Evolutionary conservation across 23 tunicate genomes (phyloP).

Genomic region (Aplidium turbinatum): DNA sequence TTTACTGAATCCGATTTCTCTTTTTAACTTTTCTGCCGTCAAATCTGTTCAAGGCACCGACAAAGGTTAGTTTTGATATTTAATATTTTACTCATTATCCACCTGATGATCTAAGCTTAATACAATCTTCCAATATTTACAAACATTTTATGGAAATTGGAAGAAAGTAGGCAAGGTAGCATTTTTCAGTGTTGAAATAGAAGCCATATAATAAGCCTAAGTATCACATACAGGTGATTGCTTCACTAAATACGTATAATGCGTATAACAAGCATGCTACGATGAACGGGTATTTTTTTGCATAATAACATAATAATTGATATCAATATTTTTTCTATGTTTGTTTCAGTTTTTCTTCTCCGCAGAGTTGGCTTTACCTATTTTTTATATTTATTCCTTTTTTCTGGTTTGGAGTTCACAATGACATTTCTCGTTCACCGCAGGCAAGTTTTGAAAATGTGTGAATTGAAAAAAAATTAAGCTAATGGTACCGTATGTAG

Average conservation of each 20-base stretch:
- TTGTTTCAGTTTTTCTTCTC: constrained; percentile 33
- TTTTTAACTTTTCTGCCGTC: constrained; percentile 80
- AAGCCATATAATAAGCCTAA: too few species aligned
- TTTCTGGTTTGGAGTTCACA: constrained; percentile 95
- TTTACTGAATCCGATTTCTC: constrained; percentile 75
- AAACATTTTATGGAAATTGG: too few species aligned
- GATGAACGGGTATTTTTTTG: too few species aligned
- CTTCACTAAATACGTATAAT: too few species aligned
- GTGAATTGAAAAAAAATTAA: neutral
- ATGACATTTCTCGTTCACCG: constrained; percentile 80
- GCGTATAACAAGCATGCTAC: too few species aligned
- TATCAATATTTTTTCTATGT: neutral
- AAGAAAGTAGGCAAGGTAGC: too few species aligned
- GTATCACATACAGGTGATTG: too few species aligned
- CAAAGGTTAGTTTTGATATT: constrained; percentile 43
- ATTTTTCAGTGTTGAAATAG: too few species aligned
- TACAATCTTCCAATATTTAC: too few species aligned
- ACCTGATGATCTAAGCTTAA: too few species aligned
- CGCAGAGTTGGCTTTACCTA: constrained; percentile 65
- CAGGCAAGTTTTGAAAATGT: constrained; percentile 32
- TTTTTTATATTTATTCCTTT: constrained; percentile 82
- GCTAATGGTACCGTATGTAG: neutral
- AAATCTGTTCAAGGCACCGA: constrained; percentile 43
- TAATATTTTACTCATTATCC: too few species aligned
- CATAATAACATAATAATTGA: too few species aligned